Base-by-base conservation (phyloP, 2,888 invertebrate genomes). In the Metopia argyrocephala region DNA sequence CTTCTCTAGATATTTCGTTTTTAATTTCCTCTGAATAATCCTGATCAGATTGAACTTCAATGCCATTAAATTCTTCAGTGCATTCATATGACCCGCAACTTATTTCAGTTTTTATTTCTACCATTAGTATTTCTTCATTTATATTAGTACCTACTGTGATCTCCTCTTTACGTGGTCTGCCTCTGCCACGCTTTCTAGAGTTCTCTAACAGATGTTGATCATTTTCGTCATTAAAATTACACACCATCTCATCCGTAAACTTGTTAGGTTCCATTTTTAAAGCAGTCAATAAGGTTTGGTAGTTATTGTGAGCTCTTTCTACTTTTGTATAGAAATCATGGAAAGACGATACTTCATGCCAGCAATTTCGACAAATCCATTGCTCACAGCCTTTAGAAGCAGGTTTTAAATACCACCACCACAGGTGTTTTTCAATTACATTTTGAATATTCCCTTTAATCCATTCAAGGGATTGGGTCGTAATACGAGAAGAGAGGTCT, bases 401-500 rank as follows among this genome's bases (percentile, higher is more conserved):
- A 0, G 57, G 57, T 12, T 38, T 57, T n/a, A 50, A 25, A 27
- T 38, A 31, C 65, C 65, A 74, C 74, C 74, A 74, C 74, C 74
- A 74, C 23, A 74, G 59, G 59, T 74, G 74, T 25, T 74, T 74
- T 6, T 74, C 65, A 18, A 74, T 66, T 2, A 74, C 50, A 3
- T 31, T 48, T 59, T 74, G 65, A 15, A 74, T 38, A 15, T 74
- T 74, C 5, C 48, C 18, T 48, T 59, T 59, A 23, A 48, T 50
- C 74, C 74, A 74, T 50, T 65, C 48, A 7, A n/a, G 23, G 3
- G 59, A 73, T 15, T n/a, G n/a, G 9, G 50, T 25, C 3, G n/a
- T 50, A 1, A 64, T 46, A 18, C 73, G 73, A 9, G 56, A 48
- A 6, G 12, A 64, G n/a, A 12, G 3, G 2, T 64, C 73, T 5